Evolutionary conservation across 1,140 invertebrate species (phyloP).

Genomic region (Drosophila seguyi): DNA sequence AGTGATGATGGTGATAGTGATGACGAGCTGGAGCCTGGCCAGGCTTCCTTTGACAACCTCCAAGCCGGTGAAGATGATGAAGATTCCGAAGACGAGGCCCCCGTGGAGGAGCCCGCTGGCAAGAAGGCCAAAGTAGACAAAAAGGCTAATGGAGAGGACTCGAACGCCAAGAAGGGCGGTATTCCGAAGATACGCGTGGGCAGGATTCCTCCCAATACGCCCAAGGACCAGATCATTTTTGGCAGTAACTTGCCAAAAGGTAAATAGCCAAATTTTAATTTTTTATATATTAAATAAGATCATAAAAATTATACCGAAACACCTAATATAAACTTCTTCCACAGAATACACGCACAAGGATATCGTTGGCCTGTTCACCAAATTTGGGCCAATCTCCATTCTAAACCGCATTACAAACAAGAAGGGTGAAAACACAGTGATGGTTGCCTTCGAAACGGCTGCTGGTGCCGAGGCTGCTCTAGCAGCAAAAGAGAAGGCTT

Average conservation of each 20-base stretch:
- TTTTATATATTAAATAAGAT: not conserved
- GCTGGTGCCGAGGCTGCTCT: slow-evolving; percentile 54
- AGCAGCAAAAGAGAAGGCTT: slow-evolving; percentile 49
- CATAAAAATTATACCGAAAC: not conserved
- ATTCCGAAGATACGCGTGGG: slow-evolving; percentile 58
- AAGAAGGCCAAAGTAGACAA: slow-evolving; percentile 29
- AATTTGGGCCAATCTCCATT: slow-evolving; percentile 55
- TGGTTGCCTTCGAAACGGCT: slow-evolving; percentile 50
- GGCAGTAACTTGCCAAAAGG: slow-evolving; percentile 47
- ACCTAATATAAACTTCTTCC: not conserved
- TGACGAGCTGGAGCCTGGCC: slow-evolving; percentile 53
- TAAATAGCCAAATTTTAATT: slow-evolving; percentile 20
- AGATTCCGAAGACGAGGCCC: slow-evolving; percentile 44
- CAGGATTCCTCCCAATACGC: slow-evolving; percentile 41
- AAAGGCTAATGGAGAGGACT: slow-evolving; percentile 2
- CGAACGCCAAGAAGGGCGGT: slow-evolving; percentile 29
- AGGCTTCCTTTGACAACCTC: slow-evolving; percentile 16
- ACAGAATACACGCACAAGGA: slow-evolving; percentile 57
- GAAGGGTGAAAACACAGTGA: slow-evolving; percentile 21
- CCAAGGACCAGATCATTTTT: slow-evolving; percentile 38
- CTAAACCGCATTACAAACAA: slow-evolving; percentile 35
- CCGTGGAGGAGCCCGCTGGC: slow-evolving; percentile 38
- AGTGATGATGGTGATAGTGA: slow-evolving; percentile 30
- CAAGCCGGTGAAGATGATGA: slow-evolving; percentile 9
- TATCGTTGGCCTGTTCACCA: slow-evolving; percentile 56